Percentiles rank a stretch among this genome's conserved stretches.
phyloP scores from a whole-genome alignment of 1,140 invertebrate species.

The Yoshiicerus persimilis region DNA sequence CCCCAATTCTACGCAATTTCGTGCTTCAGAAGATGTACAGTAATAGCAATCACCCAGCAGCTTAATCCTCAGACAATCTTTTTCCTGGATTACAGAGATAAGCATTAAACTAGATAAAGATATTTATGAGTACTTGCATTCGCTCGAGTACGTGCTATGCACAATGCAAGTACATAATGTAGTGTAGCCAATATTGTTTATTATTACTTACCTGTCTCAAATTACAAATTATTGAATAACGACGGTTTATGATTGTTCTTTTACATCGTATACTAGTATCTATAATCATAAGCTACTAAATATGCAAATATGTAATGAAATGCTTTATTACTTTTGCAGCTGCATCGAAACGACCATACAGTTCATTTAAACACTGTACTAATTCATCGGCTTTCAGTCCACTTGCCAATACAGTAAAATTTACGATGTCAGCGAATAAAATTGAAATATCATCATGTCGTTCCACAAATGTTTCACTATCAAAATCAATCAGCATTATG shows the following conservation, averaged over 20 bases:
- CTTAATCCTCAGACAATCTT: constrained; percentile 86
- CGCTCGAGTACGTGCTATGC: too few relatives aligned
- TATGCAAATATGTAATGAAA: too few relatives aligned
- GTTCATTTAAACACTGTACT: constrained; percentile 86
- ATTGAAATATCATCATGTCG: constrained; percentile 87
- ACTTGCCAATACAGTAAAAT: constrained; percentile 87
- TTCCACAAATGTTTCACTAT: constrained; percentile 81
- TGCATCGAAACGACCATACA: constrained; percentile 92
- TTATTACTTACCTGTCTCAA: not conserved
- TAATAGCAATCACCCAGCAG: constrained; percentile 87
- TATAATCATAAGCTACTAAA: not conserved
- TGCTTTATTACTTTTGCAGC: constrained; percentile 74
- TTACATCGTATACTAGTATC: too few relatives aligned
- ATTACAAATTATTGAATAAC: not conserved
- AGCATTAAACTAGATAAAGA: not conserved
- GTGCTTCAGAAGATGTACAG: constrained; percentile 71
- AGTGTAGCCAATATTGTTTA: too few relatives aligned
- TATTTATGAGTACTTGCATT: too few relatives aligned
- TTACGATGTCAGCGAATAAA: constrained; percentile 93
- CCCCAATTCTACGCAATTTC: constrained; percentile 84
- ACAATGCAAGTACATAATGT: too few relatives aligned
- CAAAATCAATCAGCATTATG: constrained; percentile 31
- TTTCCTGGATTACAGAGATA: constrained; percentile 57
- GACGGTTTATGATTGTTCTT: too few relatives aligned
- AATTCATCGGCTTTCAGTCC: constrained; percentile 76